Evolutionary conservation across 23 tunicate genomes (phyloP).

Genomic region (Ascidia mentula): DNA sequence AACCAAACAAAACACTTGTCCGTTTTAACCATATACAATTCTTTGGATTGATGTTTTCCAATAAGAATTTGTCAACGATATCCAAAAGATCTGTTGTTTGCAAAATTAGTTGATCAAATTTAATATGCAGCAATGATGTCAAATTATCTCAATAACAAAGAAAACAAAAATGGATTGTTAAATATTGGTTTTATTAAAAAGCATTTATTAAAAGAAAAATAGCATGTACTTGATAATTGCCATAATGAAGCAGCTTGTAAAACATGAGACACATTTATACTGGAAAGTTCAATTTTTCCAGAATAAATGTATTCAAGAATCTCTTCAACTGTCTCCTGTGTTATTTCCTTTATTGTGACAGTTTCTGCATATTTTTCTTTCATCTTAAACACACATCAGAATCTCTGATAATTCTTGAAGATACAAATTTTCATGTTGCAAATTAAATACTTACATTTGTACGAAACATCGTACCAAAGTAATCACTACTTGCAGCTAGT

Average conservation of each 20-base stretch:
- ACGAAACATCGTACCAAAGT: neutral
- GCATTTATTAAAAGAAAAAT: neutral
- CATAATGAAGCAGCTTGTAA: neutral
- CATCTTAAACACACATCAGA: neutral
- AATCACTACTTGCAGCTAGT: neutral
- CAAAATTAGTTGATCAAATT: neutral
- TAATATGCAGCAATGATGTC: no score
- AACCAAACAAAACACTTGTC: neutral
- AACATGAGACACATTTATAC: neutral
- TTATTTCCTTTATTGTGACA: neutral
- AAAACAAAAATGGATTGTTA: no score
- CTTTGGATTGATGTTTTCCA: neutral
- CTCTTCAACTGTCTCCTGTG: neutral
- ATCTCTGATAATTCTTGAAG: neutral
- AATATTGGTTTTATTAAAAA: no score
- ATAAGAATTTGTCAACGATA: neutral
- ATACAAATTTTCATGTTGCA: neutral
- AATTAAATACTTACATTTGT: constrained; percentile 5
- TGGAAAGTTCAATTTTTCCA: neutral
- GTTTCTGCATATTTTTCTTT: neutral
- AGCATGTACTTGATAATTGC: neutral
- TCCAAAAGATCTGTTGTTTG: neutral
- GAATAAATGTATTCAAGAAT: neutral
- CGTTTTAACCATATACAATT: neutral
- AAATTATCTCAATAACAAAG: neutral